Evolutionary conservation across 2,888 invertebrate species (phyloP).

Genomic region (Macropis europaea): DNA sequence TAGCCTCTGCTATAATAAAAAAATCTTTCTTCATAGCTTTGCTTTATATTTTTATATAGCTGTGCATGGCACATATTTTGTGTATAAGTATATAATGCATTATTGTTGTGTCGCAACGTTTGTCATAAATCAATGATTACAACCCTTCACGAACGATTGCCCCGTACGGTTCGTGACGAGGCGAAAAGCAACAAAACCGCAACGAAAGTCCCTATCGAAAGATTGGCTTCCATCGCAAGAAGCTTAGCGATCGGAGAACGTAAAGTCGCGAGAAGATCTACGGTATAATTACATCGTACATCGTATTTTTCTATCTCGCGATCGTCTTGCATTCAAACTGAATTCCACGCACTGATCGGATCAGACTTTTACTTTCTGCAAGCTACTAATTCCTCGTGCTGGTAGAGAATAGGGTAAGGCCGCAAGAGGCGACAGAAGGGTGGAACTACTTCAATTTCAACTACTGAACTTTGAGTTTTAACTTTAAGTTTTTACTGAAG

Average conservation of each 20-base stretch:
- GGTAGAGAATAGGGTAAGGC: too few species aligned
- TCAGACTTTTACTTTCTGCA: constrained; percentile 25
- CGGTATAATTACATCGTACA: constrained; percentile 30
- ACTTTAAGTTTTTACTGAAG: too few species aligned
- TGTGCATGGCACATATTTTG: too few species aligned
- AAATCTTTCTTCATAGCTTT: too few species aligned
- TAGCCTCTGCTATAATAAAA: too few species aligned
- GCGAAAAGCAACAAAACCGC: not conserved
- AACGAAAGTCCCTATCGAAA: not conserved
- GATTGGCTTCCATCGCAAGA: not conserved
- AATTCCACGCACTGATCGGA: constrained; percentile 11
- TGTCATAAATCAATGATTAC: not conserved
- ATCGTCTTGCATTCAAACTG: constrained; percentile 19
- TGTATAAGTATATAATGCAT: too few species aligned
- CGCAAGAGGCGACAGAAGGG: too few species aligned
- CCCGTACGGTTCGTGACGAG: not conserved
- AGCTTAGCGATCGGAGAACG: constrained; percentile 18
- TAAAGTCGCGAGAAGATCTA: constrained; percentile 24
- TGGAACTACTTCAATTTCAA: too few species aligned
- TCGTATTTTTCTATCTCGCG: constrained; percentile 26
- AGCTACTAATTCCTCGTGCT: too few species aligned
- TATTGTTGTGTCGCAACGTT: not conserved
- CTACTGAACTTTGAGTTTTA: too few species aligned
- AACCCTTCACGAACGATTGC: not conserved
- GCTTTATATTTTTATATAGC: too few species aligned